These are phyloP conservation scores for Sylvicola fuscatus DNA, from an alignment of 2,888 invertebrate genomes.

Conservation along the genomic window DNA sequence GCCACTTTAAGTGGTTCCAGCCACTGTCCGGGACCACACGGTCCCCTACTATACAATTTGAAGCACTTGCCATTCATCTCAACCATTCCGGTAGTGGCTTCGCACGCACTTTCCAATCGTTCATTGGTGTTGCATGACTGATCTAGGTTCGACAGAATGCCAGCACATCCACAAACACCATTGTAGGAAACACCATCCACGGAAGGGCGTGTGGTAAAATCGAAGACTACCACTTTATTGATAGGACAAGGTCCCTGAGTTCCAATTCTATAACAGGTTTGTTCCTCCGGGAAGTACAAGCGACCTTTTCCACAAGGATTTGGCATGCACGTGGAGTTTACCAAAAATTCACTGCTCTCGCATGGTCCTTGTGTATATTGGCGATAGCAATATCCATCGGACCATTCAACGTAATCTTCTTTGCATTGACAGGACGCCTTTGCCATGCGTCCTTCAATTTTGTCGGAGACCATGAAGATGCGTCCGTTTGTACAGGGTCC, in stretches of 20 bases:
- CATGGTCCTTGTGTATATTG: constrained; percentile 66
- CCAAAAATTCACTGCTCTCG: constrained; percentile 40
- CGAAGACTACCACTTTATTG: constrained; percentile 59
- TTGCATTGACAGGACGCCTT: constrained; percentile 48
- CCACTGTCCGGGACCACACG: constrained; percentile 53
- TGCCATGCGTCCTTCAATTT: constrained; percentile 10
- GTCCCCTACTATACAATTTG: constrained; percentile 55
- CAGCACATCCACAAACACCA: constrained; percentile 57
- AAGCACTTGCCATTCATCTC: constrained; percentile 49
- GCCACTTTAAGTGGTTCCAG: constrained; percentile 32
- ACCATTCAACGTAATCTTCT: constrained; percentile 38
- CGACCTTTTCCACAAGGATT: constrained; percentile 56
- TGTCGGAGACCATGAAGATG: constrained; percentile 35
- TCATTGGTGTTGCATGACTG: constrained; percentile 18
- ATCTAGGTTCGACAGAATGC: constrained; percentile 22
- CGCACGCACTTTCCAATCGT: constrained; percentile 27
- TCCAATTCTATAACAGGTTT: constrained; percentile 60
- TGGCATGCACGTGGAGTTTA: constrained; percentile 43
- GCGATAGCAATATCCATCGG: constrained; percentile 50
- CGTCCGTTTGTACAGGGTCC: constrained; percentile 62
- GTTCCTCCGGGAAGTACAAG: constrained; percentile 51
- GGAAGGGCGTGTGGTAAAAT: constrained; percentile 56
- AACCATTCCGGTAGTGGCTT: constrained; percentile 38
- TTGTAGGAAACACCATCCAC: constrained; percentile 65
- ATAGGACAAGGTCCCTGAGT: constrained; percentile 51